Conservation (phyloP, 2,888 invertebrate genomes). For the Mycalesis mineus region DNA sequence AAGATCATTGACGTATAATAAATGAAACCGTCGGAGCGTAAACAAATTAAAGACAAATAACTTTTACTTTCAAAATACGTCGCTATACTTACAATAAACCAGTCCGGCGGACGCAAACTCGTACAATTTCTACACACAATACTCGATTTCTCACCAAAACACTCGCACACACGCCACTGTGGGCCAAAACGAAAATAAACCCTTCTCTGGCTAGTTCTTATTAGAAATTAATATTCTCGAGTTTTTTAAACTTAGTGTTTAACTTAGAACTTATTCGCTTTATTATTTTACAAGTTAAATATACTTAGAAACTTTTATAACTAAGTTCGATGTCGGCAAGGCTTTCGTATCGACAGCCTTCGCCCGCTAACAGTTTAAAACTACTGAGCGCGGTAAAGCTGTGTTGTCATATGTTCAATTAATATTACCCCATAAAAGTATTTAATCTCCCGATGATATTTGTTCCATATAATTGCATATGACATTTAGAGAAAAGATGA, state of each 20-base stretch:
- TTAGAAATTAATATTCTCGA: background rate
- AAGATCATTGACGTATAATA: too few species aligned
- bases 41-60: background rate
- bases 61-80: conserved; percentile 18
- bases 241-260: background rate
- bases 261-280: background rate
- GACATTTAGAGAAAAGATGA: too few species aligned
- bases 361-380: background rate
- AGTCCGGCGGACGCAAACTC: conserved; percentile 14
- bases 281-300: background rate
- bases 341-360: background rate
- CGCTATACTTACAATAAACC: conserved; percentile 18
- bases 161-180: conserved; percentile 14
- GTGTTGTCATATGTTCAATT: conserved; percentile 10
- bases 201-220: background rate
- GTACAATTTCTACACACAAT: conserved; percentile 24
- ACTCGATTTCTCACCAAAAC: conserved; percentile 17
- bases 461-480: too few species aligned
- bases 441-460: too few species aligned
- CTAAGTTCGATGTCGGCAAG: conserved; percentile 1
- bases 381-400: conserved; percentile 4
- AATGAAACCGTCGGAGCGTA: background rate
- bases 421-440: background rate
- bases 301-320: conserved; percentile 1
- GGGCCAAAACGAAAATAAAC: background rate